These are phyloP conservation scores for Leptocoma aspasia DNA, from an alignment of 2,113 vertebrate species.

Conservation along the genomic window DNA sequence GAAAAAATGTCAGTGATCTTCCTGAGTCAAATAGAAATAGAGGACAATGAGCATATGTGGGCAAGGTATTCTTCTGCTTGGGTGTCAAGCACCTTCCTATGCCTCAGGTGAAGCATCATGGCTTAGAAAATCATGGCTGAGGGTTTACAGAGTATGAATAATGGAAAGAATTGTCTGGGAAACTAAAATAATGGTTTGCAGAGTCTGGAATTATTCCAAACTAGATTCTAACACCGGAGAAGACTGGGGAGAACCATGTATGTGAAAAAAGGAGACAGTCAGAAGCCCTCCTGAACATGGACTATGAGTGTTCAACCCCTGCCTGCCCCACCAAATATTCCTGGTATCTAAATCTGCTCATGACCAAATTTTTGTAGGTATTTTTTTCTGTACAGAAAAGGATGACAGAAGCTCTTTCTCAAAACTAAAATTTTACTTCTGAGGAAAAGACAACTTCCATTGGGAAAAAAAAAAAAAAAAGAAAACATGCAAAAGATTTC, in stretches of 20 bases:
- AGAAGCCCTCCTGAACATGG: neutral
- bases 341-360: neutral
- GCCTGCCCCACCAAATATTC: neutral
- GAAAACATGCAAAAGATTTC: neutral
- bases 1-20: neutral
- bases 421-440: neutral
- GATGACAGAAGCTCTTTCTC: neutral
- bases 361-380: neutral
- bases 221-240: neutral
- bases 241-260: accelerated
- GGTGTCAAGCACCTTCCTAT: neutral
- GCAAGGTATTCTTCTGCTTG: neutral
- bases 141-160: neutral
- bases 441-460: neutral
- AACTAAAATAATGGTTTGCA: neutral
- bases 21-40: neutral
- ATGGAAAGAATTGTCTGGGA: neutral
- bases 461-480: neutral
- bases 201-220: neutral
- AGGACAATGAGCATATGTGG: neutral
- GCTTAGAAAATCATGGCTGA: neutral
- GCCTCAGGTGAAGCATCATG: neutral
- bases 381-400: neutral
- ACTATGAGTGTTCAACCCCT: neutral
- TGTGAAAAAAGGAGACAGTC: neutral